Evolutionary conservation across 2,888 invertebrate species (phyloP).

Genomic region (Papilio protenor): DNA sequence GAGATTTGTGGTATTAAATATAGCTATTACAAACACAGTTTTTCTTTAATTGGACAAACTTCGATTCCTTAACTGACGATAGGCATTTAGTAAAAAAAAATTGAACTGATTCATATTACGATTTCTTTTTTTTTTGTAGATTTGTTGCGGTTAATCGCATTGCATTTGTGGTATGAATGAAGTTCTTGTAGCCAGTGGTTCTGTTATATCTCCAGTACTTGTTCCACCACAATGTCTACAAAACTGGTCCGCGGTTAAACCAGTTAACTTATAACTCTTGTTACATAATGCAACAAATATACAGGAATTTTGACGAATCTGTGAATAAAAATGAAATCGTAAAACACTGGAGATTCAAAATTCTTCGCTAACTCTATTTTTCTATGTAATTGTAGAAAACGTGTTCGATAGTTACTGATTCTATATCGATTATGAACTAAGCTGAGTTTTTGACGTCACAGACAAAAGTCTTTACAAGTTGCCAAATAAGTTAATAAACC

Average conservation of each 20-base stretch:
- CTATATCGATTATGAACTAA: no score
- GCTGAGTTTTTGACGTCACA: not conserved
- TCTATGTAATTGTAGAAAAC: not conserved
- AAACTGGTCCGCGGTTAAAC: conserved; percentile 42
- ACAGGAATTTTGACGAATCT: not conserved
- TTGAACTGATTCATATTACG: no score
- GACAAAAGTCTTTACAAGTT: not conserved
- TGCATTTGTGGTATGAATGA: conserved; percentile 38
- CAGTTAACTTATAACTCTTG: conserved; percentile 40
- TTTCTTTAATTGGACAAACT: not conserved
- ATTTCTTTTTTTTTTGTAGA: not conserved
- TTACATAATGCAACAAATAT: conserved; percentile 33
- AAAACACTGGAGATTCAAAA: not conserved
- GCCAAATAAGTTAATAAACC: no score
- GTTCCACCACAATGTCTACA: conserved; percentile 37
- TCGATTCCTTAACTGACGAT: no score
- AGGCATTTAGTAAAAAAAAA: no score
- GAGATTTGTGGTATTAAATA: not conserved
- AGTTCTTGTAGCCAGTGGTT: conserved; percentile 30
- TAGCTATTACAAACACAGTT: not conserved
- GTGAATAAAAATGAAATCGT: not conserved
- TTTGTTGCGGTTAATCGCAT: not conserved
- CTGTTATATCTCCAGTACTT: conserved; percentile 38
- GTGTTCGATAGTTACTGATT: no score
- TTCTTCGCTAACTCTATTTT: no score